Base-by-base conservation (phyloP, 1,140 invertebrate genomes). In the Anoplophora glabripennis region DNA sequence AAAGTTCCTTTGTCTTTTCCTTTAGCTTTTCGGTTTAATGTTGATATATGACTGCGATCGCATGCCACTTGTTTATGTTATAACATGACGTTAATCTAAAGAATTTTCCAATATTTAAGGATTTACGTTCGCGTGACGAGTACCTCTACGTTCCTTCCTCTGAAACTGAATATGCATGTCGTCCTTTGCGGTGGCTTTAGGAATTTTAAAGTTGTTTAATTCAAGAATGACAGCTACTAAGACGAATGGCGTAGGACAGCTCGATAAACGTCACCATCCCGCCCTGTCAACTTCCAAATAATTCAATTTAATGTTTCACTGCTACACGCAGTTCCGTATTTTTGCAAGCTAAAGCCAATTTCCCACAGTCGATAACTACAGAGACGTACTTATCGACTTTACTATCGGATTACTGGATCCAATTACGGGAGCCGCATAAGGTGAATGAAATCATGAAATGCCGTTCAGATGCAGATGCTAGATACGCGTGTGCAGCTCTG, bases 391-490 rank as follows among this genome's bases (percentile, higher is more conserved):
- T 69, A 69, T 69, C 67, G 52, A 46, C 37, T 51, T 21, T 57
- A 52, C 61, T 66, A 68, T 68, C 64, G 66, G 62, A 64, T 64
- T 68, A 62, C 63, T 64, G 59, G 61, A 68, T 67, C 68, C 68
- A 70, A 70, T 70, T 70, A 70, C 67, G 66, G 47, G 38, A 57
- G 51, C 60, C 54, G 51, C 65, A 66, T 69, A 71, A 71, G 69
- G 69, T 66, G 67, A 69, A 71, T 68, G 67, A 71, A 71, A 69
- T 66, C 69, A 64, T 67, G 66, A 65, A 67, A 70, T 61, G 64
- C 61, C 65, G 57, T 46, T 38, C 21, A 57, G 67, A 68, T 67
- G 51, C 61, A 63, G 64, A 68, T 65, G 42, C 49, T 15, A 59
- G 65, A 68, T 70, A 70, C 15, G 53, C 57, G 63, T 64, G 61